Conservation (phyloP, 2,113 vertebrate species). For the Brachionichthys hirsutus region DNA sequence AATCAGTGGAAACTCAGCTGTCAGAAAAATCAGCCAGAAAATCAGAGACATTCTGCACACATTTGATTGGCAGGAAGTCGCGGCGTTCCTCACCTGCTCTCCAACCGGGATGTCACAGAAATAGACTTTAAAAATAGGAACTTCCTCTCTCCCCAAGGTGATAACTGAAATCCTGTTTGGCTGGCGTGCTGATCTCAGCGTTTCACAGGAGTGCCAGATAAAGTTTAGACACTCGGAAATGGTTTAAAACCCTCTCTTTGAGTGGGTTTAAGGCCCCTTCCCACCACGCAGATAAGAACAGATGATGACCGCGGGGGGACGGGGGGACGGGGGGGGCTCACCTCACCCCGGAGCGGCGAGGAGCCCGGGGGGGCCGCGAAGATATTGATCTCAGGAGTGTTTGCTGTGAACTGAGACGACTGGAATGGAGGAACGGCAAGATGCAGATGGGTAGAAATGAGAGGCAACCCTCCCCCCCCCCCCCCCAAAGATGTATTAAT, state of each 20-base stretch:
- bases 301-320: conserved; percentile 45
- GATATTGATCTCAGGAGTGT: conserved; percentile 40
- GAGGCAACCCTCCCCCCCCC: no score
- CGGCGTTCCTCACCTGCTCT: conserved; percentile 18
- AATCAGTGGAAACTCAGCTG: no score
- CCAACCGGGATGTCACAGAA: conserved; percentile 3
- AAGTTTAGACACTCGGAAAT: conserved; percentile 1
- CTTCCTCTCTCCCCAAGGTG: not conserved
- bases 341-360: conserved; percentile 30
- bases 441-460: not conserved
- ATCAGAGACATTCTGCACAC: conserved; percentile 4
- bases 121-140: conserved; percentile 19
- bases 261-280: conserved; percentile 18
- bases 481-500: no score
- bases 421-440: conserved; percentile 25
- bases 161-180: not conserved
- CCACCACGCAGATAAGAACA: conserved; percentile 26
- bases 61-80: conserved; percentile 25
- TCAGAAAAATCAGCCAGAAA: no score
- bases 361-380: no score
- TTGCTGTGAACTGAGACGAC: conserved; percentile 16
- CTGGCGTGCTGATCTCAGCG: not conserved
- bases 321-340: no score
- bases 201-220: conserved; percentile 1
- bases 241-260: conserved; percentile 13